Base-by-base conservation (phyloP, 2,113 vertebrate species). In the Melospiza melodia region DNA sequence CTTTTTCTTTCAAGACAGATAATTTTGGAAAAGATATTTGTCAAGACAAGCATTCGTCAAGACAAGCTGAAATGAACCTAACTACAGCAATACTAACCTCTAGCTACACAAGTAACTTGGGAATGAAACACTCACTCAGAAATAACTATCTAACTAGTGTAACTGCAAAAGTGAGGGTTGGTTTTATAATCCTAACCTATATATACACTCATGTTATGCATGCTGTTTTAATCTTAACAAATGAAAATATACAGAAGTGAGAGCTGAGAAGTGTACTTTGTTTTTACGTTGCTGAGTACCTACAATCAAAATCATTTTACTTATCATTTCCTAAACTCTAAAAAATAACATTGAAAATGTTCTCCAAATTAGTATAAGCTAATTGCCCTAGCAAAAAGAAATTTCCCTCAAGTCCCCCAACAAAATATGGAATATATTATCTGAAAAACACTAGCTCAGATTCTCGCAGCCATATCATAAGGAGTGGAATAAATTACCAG, bases 401-500 rank as follows among this genome's bases (percentile, higher is more conserved):
- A 87, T 65, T 67, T 91, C 58, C 65, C 44, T 57, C 63, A 87
- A 92, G 52, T 75, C 18, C 4, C 19, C 63, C 52, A 44, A 89
- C 31, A 84, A 97, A 92, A 94, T 73, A 94, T 54, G 84, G 81
- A 91, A 89, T 65, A 89, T 15, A 91, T 94, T 94, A 79, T 79
- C 58, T 76, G 49, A 75, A 85, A 93, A 84, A 91, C 28, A 72
- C 58, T 68, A 72, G n/a, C 44, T 94, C 69, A 65, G 54, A 89
- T 58, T 91, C 80, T 78, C 72, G 81, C 44, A 69, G 55, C 63
- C 49, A 63, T 88, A 93, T 44, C 43, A 31, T n/a, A 84, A 71
- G 39, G 82, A 94, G 65, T 77, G 69, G 92, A 94, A 93, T 92
- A 92, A 93, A 95, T 94, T 94, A 96, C 43, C 61, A 92, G 65